Conservation (phyloP, 2,113 vertebrate genomes). For the Ploceus nigricollis region DNA sequence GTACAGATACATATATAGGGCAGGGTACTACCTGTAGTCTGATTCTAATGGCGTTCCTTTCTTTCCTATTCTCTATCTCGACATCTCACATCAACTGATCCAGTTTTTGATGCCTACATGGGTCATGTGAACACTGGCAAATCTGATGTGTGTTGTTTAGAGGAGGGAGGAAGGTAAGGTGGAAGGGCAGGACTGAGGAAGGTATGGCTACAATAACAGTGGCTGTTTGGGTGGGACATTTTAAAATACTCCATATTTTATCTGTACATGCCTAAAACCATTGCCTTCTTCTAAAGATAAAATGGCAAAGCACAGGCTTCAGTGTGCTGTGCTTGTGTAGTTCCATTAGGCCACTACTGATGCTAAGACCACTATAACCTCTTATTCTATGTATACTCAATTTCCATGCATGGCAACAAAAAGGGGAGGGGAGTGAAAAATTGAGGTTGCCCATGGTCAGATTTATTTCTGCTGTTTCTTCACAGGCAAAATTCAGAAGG, state of each 20-base stretch:
- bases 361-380: neutral
- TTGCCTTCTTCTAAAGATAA: neutral
- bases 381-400: neutral
- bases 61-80: neutral
- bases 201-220: neutral
- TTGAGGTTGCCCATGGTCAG: neutral
- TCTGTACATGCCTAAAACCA: neutral
- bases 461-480: conserved; percentile 1
- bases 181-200: neutral
- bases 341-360: neutral
- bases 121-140: neutral
- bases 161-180: neutral
- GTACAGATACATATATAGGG: too few relatives aligned
- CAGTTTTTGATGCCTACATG: neutral
- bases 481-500: neutral
- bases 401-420: neutral
- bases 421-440: neutral
- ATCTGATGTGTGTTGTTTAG: neutral
- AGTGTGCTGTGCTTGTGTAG: neutral
- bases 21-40: neutral
- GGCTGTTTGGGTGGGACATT: neutral
- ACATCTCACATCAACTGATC: neutral
- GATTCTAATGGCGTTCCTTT: neutral
- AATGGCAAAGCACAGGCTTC: neutral
- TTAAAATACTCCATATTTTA: neutral